Conservation (phyloP, 1,140 invertebrate genomes). For the Orchesella cincta region DNA sequence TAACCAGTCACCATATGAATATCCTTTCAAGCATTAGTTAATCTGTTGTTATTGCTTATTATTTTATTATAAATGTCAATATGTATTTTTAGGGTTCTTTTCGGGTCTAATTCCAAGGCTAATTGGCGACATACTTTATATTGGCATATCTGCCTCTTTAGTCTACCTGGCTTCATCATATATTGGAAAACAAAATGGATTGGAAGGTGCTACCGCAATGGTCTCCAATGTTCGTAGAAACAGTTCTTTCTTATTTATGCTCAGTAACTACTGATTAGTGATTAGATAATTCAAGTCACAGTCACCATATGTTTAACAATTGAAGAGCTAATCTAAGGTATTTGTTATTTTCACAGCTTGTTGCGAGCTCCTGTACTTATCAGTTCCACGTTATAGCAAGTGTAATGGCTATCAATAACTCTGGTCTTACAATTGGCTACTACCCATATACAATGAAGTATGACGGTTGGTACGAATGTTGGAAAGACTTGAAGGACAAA, state of each 20-base stretch:
- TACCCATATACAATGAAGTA: conserved; percentile 82
- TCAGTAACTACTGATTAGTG: neutral
- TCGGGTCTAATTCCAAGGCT: conserved; percentile 78
- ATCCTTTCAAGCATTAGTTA: neutral
- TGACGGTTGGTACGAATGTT: conserved; percentile 74
- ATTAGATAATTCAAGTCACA: no score
- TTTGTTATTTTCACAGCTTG: conserved; percentile 61
- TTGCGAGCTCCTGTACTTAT: conserved; percentile 78
- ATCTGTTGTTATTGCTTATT: neutral
- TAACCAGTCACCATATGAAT: neutral
- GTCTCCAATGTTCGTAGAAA: conserved; percentile 34
- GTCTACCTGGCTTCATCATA: conserved; percentile 75
- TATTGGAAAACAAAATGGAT: conserved; percentile 70
- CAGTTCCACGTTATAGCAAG: conserved; percentile 83
- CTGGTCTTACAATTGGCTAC: conserved; percentile 69
- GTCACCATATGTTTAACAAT: no score
- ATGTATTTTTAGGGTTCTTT: conserved; percentile 66
- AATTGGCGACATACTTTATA: conserved; percentile 73
- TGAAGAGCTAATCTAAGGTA: neutral
- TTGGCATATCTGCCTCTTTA: conserved; percentile 71
- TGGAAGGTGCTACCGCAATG: conserved; percentile 55
- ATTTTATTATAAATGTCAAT: neutral
- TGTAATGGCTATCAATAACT: conserved; percentile 71
- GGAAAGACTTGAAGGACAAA: conserved; percentile 68
- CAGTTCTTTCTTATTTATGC: neutral